Evolutionary conservation across 2,888 invertebrate species (phyloP).

Genomic region (Archips crataeganus): DNA sequence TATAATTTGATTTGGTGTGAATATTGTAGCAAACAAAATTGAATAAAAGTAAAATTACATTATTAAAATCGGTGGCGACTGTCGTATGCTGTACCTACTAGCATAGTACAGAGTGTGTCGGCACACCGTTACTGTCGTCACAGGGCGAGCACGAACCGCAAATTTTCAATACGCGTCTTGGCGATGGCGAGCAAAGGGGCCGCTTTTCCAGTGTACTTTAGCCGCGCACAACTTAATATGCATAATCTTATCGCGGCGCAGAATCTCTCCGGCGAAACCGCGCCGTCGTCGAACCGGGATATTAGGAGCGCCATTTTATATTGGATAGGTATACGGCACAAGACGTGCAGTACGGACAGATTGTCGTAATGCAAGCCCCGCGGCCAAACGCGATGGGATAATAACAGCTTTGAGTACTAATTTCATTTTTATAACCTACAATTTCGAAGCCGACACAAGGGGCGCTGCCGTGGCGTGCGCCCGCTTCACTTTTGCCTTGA

Average conservation of each 20-base stretch:
- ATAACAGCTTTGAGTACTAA: constrained; percentile 86
- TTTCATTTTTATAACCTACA: constrained; percentile 87
- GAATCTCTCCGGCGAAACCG: constrained; percentile 80
- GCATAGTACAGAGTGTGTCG: constrained; percentile 63
- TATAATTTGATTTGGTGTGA: constrained; percentile 49
- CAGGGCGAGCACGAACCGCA: constrained; percentile 70
- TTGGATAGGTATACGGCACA: constrained; percentile 85
- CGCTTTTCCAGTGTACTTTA: constrained; percentile 82
- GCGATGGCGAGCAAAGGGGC: constrained; percentile 62
- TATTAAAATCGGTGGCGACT: constrained; percentile 15
- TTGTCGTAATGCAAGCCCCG: constrained; percentile 85
- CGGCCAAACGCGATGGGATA: constrained; percentile 86
- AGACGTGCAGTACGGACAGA: constrained; percentile 86
- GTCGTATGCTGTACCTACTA: constrained; percentile 49
- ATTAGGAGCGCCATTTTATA: constrained; percentile 86
- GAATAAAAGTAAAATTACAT: constrained; percentile 34
- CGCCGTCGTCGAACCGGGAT: constrained; percentile 82
- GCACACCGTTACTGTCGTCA: constrained; percentile 65
- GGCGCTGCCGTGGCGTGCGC: constrained; percentile 84
- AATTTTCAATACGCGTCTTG: constrained; percentile 69
- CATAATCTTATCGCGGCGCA: constrained; percentile 85
- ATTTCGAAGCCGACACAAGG: constrained; percentile 86
- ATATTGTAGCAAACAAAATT: constrained; percentile 36
- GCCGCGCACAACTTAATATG: constrained; percentile 84
- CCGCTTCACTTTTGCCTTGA: constrained; percentile 81